A percentile compares a stretch with the other conserved stretches of the same genome.
Conservation (phyloP, 2,113 vertebrate species). For the Chelonoidis abingdonii region DNA sequence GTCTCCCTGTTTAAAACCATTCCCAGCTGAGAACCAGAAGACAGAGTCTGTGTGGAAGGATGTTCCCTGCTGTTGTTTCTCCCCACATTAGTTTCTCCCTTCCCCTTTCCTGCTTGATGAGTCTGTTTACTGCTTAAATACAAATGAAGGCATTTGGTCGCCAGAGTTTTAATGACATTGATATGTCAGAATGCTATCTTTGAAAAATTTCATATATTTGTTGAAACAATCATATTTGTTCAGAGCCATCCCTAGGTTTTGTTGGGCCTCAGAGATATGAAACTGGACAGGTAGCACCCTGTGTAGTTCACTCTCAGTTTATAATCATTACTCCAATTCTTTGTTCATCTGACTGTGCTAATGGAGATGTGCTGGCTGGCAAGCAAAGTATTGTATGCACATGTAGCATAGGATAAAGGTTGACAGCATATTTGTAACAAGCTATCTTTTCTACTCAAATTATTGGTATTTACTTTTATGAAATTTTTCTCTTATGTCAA, state of each 20-base stretch:
- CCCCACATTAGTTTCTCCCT: no score
- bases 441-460: neutral
- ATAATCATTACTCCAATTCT: constrained; percentile 50
- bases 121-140: neutral
- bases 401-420: neutral
- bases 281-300: constrained; percentile 20
- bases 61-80: neutral
- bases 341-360: constrained; percentile 37
- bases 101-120: no score
- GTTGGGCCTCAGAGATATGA: neutral
- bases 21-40: neutral
- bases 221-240: neutral
- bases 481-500: neutral
- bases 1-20: neutral
- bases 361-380: neutral
- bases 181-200: neutral
- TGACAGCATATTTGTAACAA: neutral
- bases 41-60: neutral
- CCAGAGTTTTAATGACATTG: neutral
- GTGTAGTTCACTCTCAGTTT: neutral
- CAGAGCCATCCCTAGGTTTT: neutral
- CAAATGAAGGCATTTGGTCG: neutral
- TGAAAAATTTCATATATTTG: neutral
- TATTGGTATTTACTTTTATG: neutral
- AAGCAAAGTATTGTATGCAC: neutral